Percentiles rank a stretch among this genome's conserved stretches.
These are phyloP conservation scores for Dryocosmus kuriphilus DNA, from an alignment of 2,888 invertebrate genomes.

Conservation along the genomic window DNA sequence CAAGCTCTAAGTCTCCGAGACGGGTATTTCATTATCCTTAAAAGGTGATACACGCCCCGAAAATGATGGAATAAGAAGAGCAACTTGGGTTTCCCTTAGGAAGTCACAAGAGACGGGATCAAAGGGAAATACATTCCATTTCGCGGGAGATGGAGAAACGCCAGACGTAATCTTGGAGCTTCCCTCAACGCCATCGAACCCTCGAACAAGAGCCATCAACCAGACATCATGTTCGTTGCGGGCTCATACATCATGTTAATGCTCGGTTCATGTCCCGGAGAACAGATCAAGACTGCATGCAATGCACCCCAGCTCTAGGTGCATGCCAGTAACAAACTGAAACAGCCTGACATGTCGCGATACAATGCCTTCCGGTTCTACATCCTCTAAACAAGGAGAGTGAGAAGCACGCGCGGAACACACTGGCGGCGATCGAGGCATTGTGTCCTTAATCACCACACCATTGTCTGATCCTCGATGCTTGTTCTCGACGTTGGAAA, in stretches of 20 bases:
- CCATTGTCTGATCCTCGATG: conserved; percentile 67
- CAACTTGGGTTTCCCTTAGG: conserved; percentile 16
- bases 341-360: conserved; percentile 48
- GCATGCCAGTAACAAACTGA: conserved; percentile 53
- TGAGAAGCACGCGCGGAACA: conserved; percentile 24
- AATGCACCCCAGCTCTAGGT: conserved; percentile 44
- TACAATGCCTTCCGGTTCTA: conserved; percentile 64
- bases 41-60: conserved; percentile 17
- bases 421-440: conserved; percentile 57
- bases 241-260: conserved; percentile 67
- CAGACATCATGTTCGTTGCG: conserved; percentile 55
- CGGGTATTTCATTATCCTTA: conserved; percentile 34
- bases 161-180: conserved; percentile 18
- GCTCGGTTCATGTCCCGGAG: conserved; percentile 61
- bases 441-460: conserved; percentile 71
- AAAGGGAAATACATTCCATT: conserved; percentile 23
- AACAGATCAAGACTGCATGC: conserved; percentile 54
- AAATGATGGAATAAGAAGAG: conserved; percentile 22
- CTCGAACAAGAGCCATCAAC: conserved; percentile 57
- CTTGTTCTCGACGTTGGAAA: conserved; percentile 51
- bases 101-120: conserved; percentile 14
- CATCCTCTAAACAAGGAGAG: conserved; percentile 45
- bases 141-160: background rate
- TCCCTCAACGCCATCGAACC: conserved; percentile 30
- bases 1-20: background rate